Evolutionary conservation across 2,888 invertebrate species (phyloP), one percentile per base, ranked within the genome.

Genomic region (Heliconius charithonia): DNA sequence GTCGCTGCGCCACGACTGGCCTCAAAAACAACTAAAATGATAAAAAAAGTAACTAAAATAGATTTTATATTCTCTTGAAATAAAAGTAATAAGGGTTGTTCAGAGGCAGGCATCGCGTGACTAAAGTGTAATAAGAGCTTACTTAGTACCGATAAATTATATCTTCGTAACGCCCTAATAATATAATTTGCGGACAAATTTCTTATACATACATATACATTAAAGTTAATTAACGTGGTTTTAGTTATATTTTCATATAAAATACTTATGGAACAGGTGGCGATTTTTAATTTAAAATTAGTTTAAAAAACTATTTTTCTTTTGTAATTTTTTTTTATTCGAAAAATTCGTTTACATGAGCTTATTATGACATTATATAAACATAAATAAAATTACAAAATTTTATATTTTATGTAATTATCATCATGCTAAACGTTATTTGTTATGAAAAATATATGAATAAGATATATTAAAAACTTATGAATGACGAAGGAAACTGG

Each of bases 101-200:
- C 77, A 29, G 63, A 67, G 59, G n/a, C 66, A 72, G 63, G 71
- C 65, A 78, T 81, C 59, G 79, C 82, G 81, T 82, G 82, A 81
- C 81, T 62, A 76, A 76, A 81, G 76, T 79, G 77, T 79, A 74
- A 78, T 75, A 75, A 41, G 76, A 45, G 71, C 62, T 75, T 63
- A 78, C 27, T 69, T 56, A 78, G 67, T 41, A 67, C 29, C 75
- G 69, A 80, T 81, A 80, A 81, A 80, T 81, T 72, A 80, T 74
- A 78, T 70, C n/a, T 76, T 70, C 63, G 29, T 81, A 76, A 79
- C 62, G 76, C 67, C 75, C 56, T 76, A 72, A 74, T 75, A 59
- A 73, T 75, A 80, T 78, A 73, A 73, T 80, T 63, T 72, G 29
- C 66, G 25, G 32, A 63, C 27, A 63, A 65, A 73, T 67, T 69